Evolutionary conservation across 2,797 vertebrate species (phyloP).

Genomic region (Acrossocheilus wenchowensis): DNA sequence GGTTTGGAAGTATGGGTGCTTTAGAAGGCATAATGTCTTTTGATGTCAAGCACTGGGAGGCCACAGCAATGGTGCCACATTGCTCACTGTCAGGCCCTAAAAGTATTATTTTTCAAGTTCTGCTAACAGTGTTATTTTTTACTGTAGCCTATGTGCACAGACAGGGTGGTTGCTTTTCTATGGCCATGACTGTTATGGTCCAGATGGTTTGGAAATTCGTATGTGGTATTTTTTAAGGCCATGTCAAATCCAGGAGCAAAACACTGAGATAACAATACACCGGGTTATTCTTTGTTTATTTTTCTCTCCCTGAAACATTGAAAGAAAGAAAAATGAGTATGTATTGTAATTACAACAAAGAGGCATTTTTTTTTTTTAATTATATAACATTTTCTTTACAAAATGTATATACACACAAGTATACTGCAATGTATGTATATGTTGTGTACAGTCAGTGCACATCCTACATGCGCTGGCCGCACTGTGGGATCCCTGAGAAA

Average conservation of each 20-base stretch:
- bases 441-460: conserved; percentile 64
- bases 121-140: conserved; percentile 15
- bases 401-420: conserved; percentile 65
- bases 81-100: conserved; percentile 1
- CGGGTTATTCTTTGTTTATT: not conserved
- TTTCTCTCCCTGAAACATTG: not conserved
- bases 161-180: conserved; percentile 5
- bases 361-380: conserved; percentile 54
- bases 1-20: not conserved
- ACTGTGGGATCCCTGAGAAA: conserved; percentile 40
- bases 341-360: conserved; percentile 16
- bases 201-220: not conserved
- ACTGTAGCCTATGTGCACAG: not conserved
- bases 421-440: conserved; percentile 67
- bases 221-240: not conserved
- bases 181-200: conserved; percentile 44
- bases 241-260: not conserved
- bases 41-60: not conserved
- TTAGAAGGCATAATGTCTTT: not conserved
- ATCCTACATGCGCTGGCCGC: conserved; percentile 63
- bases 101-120: not conserved
- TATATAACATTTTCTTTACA: conserved; percentile 61
- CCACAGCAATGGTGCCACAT: conserved; percentile 4
- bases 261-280: not conserved
- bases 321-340: not conserved